Conservation (phyloP, 1,140 invertebrate genomes). For the Bicyclus anynana region DNA sequence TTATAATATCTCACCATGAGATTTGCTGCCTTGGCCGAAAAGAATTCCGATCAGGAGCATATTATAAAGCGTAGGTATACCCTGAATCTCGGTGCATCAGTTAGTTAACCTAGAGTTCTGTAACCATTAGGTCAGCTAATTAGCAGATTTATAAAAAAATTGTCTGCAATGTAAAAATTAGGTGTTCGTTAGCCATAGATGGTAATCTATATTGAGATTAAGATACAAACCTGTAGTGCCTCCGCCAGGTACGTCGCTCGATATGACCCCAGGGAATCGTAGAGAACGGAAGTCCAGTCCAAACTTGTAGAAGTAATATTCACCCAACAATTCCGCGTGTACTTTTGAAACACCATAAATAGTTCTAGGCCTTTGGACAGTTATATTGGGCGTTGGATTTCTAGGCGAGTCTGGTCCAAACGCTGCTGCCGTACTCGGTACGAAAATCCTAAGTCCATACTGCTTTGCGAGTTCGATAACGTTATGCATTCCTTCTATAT, state of each 20-base stretch:
- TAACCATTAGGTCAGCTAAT: no score
- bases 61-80: no score
- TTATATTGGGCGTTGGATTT: conserved; percentile 94
- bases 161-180: no score
- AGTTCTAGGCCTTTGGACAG: conserved; percentile 93
- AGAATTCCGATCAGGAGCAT: no score
- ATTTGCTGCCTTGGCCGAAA: no score
- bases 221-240: conserved; percentile 89
- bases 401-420: conserved; percentile 95
- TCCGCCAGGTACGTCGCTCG: conserved; percentile 92
- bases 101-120: no score
- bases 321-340: conserved; percentile 94
- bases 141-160: no score
- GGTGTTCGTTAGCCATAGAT: no score
- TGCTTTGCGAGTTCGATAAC: conserved; percentile 93
- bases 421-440: conserved; percentile 96
- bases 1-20: no score
- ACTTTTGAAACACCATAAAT: conserved; percentile 98
- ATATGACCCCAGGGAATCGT: conserved; percentile 95
- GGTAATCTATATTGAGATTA: no score
- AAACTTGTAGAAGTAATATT: conserved; percentile 94
- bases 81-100: no score
- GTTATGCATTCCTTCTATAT: conserved; percentile 90
- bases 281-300: conserved; percentile 90
- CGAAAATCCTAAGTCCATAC: conserved; percentile 91